Base-by-base conservation (phyloP, 2,888 invertebrate genomes). In the Craniophora ligustri region DNA sequence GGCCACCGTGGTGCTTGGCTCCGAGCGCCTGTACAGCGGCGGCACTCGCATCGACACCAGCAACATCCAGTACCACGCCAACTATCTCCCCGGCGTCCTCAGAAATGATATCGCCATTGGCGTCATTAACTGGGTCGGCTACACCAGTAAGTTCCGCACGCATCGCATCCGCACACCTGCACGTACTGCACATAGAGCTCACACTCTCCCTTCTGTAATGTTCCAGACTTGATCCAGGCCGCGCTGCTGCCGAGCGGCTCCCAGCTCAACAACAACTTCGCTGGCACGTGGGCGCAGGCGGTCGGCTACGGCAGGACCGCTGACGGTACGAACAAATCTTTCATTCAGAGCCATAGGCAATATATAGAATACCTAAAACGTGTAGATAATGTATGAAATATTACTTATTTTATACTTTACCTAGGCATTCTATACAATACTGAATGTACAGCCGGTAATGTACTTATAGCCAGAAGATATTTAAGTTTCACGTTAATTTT, bases 241-340 rank as follows among this genome's bases (percentile, higher is more conserved):
- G 77, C 88, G 32, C 18, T 61, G 0, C 49, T 88, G 2, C 81
- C 87, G 0, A 66, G 76, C 15, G 82, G 82, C 14, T 28, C 67
- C 0, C 50, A 65, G 39, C 58, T 72, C 8, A 71, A 67, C 57
- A 72, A 57, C 45, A 72, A 75, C 50, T 86, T 80, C 58, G 81
- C 39, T 2, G 84, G 83, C 8, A 54, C 53, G 2, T 68, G 67
- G 48, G 85, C 81, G 2, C 66, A 72, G 4, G 86, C 87, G 5
- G 83, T 84, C 2, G 88, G 88, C 16, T 88, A 81, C 67, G 89
- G 88, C 15, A 76, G 75, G 30, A 83, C 81, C n/a, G 77, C 79
- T 10, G 86, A 87, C 59, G 36, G 84, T 86, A 36, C 26, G 34
- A 8, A 35, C 18, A 11, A n/a, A n/a, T n/a, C n/a, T n/a, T n/a